Evolutionary conservation across 2,888 invertebrate species (phyloP), one percentile per base, ranked within the genome.

Genomic region (Lottia scabra): DNA sequence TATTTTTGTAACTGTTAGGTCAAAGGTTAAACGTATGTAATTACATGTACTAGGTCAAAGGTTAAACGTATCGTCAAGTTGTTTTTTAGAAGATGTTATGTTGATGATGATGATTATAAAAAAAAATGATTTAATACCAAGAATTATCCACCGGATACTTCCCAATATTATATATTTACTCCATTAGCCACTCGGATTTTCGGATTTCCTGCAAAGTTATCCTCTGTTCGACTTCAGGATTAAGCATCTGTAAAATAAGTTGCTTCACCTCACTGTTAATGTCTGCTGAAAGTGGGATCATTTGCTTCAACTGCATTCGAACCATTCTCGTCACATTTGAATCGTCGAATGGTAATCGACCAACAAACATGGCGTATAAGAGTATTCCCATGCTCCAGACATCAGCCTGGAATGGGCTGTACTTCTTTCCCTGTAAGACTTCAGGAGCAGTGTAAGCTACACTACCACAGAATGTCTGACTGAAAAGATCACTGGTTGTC

Each of bases 291-390:
- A 56, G 23, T 10, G 56, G 19, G n/a, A 56, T 56, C 56, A 13
- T 19, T 56, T 56, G 56, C 56, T 56, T 56, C 56, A 56, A 56
- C 12, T 56, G 56, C 56, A 12, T 10, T 56, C 56, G 56, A 56
- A 56, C 56, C 56, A 56, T 56, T 56, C 23, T 56, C 10, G 56
- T 56, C 10, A 56, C 56, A 56, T 56, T 56, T 56, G 56, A 19
- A n/a, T 56, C 56, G 56, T 56, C 56, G 56, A 56, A 56, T 56
- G 56, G 56, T 56, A 56, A 23, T 56, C 56, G 56, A 56, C 56
- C 56, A 56, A 56, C n/a, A n/a, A 56, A 56, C 10, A 56, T 56
- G 56, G 56, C 19, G 19, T 56, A 56, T 23, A 56, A 56, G 19
- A 56, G n/a, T 4, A 56, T 12, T 10, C 56, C 56, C 56, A 56